phyloP scores from a whole-genome alignment of 2,113 vertebrate genomes.

The Vulpes lagopus region DNA sequence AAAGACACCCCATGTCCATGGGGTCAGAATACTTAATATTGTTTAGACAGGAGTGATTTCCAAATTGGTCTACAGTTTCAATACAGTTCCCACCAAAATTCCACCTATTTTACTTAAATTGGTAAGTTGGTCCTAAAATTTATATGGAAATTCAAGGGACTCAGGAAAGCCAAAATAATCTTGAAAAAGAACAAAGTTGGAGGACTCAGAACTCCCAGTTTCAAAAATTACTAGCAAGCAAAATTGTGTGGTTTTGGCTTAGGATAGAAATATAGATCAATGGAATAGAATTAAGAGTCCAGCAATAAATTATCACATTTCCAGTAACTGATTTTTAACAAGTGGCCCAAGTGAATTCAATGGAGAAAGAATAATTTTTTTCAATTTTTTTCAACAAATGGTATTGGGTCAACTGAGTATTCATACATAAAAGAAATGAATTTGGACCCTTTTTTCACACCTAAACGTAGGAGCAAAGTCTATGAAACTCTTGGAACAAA shows the following conservation, averaged over 20 bases:
- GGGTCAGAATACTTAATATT: background rate
- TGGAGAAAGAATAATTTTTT: background rate
- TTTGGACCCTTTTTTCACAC: background rate
- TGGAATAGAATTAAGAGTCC: background rate
- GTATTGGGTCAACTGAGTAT: background rate
- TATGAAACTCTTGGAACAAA: background rate
- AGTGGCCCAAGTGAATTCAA: background rate
- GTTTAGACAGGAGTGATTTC: background rate
- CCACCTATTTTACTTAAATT: background rate
- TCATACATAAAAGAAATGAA: background rate
- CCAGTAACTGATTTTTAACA: background rate
- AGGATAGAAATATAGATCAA: background rate
- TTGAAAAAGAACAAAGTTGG: background rate
- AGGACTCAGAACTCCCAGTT: background rate
- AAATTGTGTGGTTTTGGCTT: background rate
- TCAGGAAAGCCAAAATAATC: background rate
- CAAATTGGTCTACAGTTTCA: background rate
- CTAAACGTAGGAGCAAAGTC: background rate
- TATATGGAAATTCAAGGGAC: background rate
- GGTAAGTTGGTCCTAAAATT: background rate
- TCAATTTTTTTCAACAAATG: constrained; percentile 14
- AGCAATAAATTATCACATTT: background rate
- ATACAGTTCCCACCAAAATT: background rate
- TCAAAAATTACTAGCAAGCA: background rate
- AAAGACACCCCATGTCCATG: background rate